Evolutionary conservation across 2,888 invertebrate species (phyloP), one percentile per base, ranked within the genome.

Genomic region (Drosophila sordidula): DNA sequence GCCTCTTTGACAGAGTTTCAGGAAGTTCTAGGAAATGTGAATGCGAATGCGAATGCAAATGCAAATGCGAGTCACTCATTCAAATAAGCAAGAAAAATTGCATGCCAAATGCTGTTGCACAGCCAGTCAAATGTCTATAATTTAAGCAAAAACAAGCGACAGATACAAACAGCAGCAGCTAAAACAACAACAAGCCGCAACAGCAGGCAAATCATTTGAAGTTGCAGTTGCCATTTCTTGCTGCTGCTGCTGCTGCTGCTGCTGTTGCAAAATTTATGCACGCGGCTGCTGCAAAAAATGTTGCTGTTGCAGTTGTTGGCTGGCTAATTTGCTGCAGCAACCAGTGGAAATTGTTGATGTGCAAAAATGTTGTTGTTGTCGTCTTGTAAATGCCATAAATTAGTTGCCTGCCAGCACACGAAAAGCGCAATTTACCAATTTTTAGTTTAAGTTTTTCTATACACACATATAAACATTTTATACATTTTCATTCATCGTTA

Each of bases 61-160:
- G 51, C 66, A 44, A 62, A 55, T 55, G 80, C 47, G 67, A 75
- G 67, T 78, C 75, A 75, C 67, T 71, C 78, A 83, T 83, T 83
- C 81, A 79, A 87, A 84, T 84, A 74, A 67, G 77, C 76, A 76
- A 79, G 77, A 84, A 81, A 84, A 79, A 84, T 83, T 73, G 81
- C 75, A 78, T 76, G 84, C 78, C 75, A 83, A 84, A 86, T 83
- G 75, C 63, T 78, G 82, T 69, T 75, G 75, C 63, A 57, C 39
- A 69, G 79, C 70, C 68, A 83, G 86, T 83, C 83, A 86, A 83
- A 86, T 86, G 86, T 83, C 86, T 83, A 83, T 83, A 83, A 83
- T 83, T 83, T 83, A 86, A 82, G 86, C 83, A 86, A 78, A 82
- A 83, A 80, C 83, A 83, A 83, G 87, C 84, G 84, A 84, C 84